Evolutionary conservation across 30 jellyfish, hydroid and myxozoan genomes (phyloP).

Genomic region (Chironex yamaguchii): DNA sequence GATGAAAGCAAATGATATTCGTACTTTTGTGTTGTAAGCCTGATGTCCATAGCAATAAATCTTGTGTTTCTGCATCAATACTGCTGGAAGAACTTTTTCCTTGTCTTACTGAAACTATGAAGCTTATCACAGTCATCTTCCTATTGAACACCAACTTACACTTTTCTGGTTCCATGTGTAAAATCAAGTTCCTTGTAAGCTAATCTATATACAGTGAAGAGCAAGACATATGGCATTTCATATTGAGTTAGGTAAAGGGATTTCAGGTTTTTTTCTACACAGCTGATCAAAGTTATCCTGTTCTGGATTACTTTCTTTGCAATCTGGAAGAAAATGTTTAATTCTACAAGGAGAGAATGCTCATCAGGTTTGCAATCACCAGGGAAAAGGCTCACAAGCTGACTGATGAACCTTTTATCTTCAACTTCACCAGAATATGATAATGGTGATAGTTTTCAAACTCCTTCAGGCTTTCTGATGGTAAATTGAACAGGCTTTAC

Average conservation of each 20-base stretch:
- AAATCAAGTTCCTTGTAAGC: background rate
- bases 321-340: slow-evolving; percentile 51
- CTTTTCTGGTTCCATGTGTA: background rate
- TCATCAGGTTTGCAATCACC: slow-evolving; percentile 25
- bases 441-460: no score
- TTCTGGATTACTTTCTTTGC: no score
- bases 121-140: background rate
- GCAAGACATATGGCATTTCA: no score
- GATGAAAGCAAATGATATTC: background rate
- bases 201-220: background rate
- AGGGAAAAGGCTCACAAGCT: slow-evolving; percentile 38
- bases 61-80: background rate
- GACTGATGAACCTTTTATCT: background rate
- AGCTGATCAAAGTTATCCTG: background rate
- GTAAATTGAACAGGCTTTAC: no score
- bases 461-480: no score
- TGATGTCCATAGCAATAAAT: background rate
- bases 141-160: background rate
- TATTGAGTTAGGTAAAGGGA: background rate
- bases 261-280: background rate
- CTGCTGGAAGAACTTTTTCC: background rate
- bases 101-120: background rate
- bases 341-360: slow-evolving; percentile 16
- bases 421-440: slow-evolving; percentile 10
- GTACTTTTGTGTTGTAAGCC: background rate